Conservation (phyloP, 1,140 invertebrate species). For the Nomia melanderi region DNA sequence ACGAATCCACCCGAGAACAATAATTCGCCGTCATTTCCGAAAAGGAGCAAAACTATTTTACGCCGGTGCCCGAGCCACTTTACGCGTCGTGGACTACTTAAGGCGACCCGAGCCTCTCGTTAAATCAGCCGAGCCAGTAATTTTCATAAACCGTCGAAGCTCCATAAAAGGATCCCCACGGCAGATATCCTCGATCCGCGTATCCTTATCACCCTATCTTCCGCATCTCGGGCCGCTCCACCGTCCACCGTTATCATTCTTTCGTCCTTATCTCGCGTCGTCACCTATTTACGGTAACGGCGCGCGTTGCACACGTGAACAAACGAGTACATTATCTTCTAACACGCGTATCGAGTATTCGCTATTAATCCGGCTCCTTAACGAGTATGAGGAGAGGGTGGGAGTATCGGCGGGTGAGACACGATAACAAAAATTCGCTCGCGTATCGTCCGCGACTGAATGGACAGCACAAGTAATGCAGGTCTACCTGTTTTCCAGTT, state of each 20-base stretch:
- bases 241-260: conserved; percentile 5
- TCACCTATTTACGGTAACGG: conserved; percentile 22
- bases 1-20: too few species aligned
- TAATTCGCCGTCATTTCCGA: too few species aligned
- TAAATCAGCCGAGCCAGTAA: neutral
- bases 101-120: neutral
- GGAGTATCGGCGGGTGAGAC: too few species aligned
- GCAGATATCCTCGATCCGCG: neutral
- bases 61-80: neutral
- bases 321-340: conserved; percentile 34
- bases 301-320: neutral
- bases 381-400: neutral
- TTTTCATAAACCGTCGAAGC: too few species aligned
- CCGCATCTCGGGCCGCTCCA: conserved; percentile 22
- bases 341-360: neutral
- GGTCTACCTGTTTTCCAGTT: too few species aligned
- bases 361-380: conserved; percentile 28
- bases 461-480: too few species aligned
- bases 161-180: neutral
- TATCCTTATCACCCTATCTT: conserved; percentile 13
- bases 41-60: too few species aligned
- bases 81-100: neutral
- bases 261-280: neutral
- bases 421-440: neutral
- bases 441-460: too few species aligned